These are phyloP conservation scores for Anoplopoma fimbria DNA, from an alignment of 2,113 vertebrate species.

Conservation along the genomic window DNA sequence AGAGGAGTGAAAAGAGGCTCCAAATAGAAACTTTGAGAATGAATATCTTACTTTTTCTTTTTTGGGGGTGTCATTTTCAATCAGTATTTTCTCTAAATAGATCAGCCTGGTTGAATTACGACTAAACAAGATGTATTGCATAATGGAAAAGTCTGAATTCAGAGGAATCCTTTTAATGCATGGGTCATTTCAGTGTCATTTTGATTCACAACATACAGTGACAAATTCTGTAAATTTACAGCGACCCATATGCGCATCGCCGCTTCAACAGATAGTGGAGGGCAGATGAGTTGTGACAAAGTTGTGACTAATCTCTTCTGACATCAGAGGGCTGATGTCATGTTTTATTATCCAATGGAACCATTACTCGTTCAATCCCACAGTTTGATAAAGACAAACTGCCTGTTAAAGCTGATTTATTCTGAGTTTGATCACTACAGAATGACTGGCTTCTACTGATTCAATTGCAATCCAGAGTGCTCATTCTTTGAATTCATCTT, in stretches of 20 bases:
- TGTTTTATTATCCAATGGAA: conserved; percentile 64
- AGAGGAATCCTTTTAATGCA: neutral
- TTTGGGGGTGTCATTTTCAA: conserved; percentile 15
- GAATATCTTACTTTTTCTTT: neutral
- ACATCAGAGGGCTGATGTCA: conserved; percentile 70
- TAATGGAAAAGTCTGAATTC: conserved; percentile 11
- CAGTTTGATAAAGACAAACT: conserved; percentile 53
- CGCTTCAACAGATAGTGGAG: conserved; percentile 70
- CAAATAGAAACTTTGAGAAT: conserved; percentile 53
- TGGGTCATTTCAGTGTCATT: conserved; percentile 22
- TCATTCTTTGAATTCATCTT: conserved; percentile 9
- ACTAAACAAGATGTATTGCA: conserved; percentile 30
- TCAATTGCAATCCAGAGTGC: conserved; percentile 17
- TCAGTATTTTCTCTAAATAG: conserved; percentile 14
- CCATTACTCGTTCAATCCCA: conserved; percentile 36
- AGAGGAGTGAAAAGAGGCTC: conserved; percentile 29
- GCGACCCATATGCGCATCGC: conserved; percentile 11
- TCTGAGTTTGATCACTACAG: conserved; percentile 38
- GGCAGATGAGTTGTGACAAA: conserved; percentile 70
- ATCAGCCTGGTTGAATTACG: conserved; percentile 14
- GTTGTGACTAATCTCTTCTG: conserved; percentile 71
- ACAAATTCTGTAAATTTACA: conserved; percentile 9
- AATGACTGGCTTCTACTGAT: conserved; percentile 21
- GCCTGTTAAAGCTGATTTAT: conserved; percentile 36
- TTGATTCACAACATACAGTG: neutral